Base-by-base conservation (phyloP, 2,797 vertebrate genomes). In the Siniperca obscura region DNA sequence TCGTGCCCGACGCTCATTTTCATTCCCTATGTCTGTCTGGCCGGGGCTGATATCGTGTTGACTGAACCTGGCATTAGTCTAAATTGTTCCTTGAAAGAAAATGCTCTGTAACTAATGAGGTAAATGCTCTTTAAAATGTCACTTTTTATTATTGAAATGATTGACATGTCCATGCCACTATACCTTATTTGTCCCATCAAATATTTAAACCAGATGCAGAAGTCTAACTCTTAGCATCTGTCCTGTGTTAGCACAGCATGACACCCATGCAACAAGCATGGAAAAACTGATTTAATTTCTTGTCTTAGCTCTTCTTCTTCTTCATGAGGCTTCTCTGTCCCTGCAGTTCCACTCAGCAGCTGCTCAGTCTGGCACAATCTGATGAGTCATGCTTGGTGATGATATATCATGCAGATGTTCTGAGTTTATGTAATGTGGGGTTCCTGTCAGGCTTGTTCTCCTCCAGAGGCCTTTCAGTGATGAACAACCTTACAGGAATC, bases 321-420 rank as follows among this genome's bases (percentile, higher is more conserved):
- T 44, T 25, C 6, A 25, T 1, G 50, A 46, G 9, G 13, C 22
- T 13, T 13, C 25, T 59, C 14, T 11, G 2, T 17, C 46, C 38
- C 34, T 50, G 59, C 67, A 40, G 57, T 7, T 52, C 44, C 19
- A 2, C 46, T 75, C 60, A 42, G 66, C 78, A 78, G 65, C 78
- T 60, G 61, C n/a, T 16, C 52, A 10, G 59, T 27, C 42, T 7
- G 68, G 12, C 36, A 6, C 19, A 11, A n/a, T 25, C 36, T 8
- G 82, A 61, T 90, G 88, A 90, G 78, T 92, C 89, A 88, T 13
- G 27, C 48, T 25, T 3, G n/a, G 19, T 0, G 25, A 34, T 60
- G 13, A 76, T 61, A 40, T 53, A n/a, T 8, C 5, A 85, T 14
- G 55, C 91, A 90, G 83, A 91, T 87, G 90, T 91, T 82, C n/a